Percentiles rank a stretch among this genome's conserved stretches.
These are phyloP conservation scores for Trichacis sp. DNA, from an alignment of 2,888 invertebrate genomes.

Conservation along the genomic window DNA sequence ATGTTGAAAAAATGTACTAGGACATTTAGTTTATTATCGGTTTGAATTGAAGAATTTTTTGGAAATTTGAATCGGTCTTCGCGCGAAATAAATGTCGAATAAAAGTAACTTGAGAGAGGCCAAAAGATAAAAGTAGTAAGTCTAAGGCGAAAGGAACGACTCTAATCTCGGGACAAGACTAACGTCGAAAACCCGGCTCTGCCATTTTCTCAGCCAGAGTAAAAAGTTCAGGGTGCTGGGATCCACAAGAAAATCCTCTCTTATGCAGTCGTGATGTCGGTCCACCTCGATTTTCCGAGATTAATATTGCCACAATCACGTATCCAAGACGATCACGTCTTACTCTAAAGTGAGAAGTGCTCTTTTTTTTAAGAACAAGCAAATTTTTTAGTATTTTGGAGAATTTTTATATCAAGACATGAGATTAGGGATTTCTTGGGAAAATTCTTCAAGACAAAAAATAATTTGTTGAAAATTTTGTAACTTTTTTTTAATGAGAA, in stretches of 20 bases:
- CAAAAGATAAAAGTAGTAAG: slow-evolving; percentile 1
- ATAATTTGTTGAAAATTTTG: too few species aligned
- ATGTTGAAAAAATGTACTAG: too few species aligned
- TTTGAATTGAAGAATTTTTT: not conserved
- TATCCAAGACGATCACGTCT: not conserved
- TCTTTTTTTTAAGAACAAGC: not conserved
- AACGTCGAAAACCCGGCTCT: not conserved
- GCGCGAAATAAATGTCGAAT: not conserved
- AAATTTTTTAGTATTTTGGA: not conserved
- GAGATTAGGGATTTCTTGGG: too few species aligned
- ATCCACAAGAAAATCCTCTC: slow-evolving; percentile 6
- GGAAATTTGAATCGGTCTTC: not conserved
- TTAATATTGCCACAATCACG: slow-evolving; percentile 5
- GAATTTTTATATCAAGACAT: too few species aligned
- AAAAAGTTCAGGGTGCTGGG: not conserved
- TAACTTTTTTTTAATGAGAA: too few species aligned
- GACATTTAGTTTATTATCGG: too few species aligned
- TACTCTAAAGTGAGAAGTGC: not conserved
- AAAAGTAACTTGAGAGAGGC: not conserved
- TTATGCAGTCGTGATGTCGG: slow-evolving; percentile 4
- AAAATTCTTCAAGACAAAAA: too few species aligned
- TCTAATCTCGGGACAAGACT: slow-evolving; percentile 19
- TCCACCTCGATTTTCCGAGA: slow-evolving; percentile 6
- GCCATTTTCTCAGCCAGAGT: slow-evolving; percentile 7
- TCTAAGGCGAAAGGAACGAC: slow-evolving; percentile 9